phyloP scores from a whole-genome alignment of 2,113 vertebrate species.

The Todiramphus saurophagus region DNA sequence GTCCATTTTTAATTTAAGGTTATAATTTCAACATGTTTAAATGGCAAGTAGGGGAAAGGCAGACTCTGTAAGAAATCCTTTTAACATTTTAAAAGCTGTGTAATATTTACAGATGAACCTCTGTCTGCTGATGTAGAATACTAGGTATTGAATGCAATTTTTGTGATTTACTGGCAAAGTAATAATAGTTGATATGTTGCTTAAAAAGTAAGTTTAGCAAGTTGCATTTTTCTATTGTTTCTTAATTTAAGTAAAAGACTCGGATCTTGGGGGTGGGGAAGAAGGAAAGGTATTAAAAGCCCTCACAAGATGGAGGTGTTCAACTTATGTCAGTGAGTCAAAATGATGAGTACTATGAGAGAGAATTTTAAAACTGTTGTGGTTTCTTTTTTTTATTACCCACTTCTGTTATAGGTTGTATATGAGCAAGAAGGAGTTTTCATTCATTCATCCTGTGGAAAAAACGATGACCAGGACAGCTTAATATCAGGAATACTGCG shows the following conservation, averaged over 20 bases:
- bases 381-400: background rate
- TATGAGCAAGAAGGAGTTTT: constrained; percentile 94
- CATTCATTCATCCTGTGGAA: constrained; percentile 85
- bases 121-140: background rate
- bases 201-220: background rate
- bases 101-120: background rate
- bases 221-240: background rate
- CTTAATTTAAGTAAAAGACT: background rate
- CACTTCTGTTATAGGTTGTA: constrained; percentile 77
- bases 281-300: background rate
- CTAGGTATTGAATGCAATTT: background rate
- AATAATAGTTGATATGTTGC: background rate
- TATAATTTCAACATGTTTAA: background rate
- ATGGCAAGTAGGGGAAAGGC: background rate
- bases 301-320: background rate
- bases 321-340: accelerated
- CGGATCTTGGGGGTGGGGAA: background rate
- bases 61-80: background rate
- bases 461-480: constrained; percentile 84
- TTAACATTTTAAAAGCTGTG: background rate
- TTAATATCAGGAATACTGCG: constrained; percentile 86
- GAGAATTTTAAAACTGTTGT: background rate
- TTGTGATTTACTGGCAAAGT: background rate
- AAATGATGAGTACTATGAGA: background rate
- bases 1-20: background rate